Conservation (phyloP, 1,140 invertebrate genomes). For the Apocrypta bakeri region DNA sequence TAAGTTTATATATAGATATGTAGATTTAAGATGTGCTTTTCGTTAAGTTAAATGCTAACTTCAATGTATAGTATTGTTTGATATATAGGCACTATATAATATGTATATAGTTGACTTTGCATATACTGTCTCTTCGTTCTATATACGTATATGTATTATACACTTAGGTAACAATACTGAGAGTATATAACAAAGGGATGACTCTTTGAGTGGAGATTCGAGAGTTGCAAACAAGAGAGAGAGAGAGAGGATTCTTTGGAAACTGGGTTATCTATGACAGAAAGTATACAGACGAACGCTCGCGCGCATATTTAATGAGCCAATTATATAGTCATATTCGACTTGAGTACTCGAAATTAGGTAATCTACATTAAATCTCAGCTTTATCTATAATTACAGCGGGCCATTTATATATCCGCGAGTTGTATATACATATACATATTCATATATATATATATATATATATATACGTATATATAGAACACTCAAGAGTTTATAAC, state of each 20-base stretch:
- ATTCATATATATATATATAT: too few relatives aligned
- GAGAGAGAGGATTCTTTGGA: neutral
- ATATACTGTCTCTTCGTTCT: neutral
- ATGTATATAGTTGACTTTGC: too few relatives aligned
- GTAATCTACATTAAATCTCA: constrained; percentile 39
- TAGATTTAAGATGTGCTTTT: too few relatives aligned
- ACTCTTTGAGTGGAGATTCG: neutral
- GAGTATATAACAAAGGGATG: neutral
- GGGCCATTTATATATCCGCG: neutral
- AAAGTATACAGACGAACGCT: neutral
- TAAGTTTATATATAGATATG: too few relatives aligned
- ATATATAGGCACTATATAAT: too few relatives aligned
- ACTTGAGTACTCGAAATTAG: constrained; percentile 20
- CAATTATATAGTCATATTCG: constrained; percentile 36
- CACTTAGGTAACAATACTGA: neutral
- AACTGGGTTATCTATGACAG: neutral
- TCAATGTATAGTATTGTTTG: too few relatives aligned
- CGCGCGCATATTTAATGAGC: neutral
- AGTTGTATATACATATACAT: too few relatives aligned
- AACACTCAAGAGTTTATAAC: neutral
- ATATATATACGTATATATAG: neutral
- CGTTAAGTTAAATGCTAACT: too few relatives aligned
- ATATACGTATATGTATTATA: neutral
- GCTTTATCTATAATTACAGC: constrained; percentile 39
- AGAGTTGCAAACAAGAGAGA: constrained; percentile 3